Evolutionary conservation across 2,888 invertebrate species (phyloP).

Genomic region (Tachystola acroxantha): DNA sequence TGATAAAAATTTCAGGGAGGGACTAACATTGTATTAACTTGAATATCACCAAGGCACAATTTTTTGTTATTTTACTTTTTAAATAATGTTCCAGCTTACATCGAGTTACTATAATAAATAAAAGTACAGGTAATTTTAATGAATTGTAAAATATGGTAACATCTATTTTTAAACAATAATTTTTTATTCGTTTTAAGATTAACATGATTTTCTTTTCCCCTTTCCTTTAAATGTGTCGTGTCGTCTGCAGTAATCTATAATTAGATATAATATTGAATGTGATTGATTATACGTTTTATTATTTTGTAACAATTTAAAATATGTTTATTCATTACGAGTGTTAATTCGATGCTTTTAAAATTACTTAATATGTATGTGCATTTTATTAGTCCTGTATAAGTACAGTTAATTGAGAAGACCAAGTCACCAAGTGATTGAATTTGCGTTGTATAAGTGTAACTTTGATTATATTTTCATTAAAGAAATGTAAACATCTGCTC

Average conservation of each 20-base stretch:
- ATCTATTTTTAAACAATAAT: slow-evolving; percentile 62
- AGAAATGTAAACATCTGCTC: slow-evolving; percentile 62
- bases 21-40: too few relatives aligned
- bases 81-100: slow-evolving; percentile 44
- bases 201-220: slow-evolving; percentile 49
- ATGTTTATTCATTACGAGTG: too few relatives aligned
- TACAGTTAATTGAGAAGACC: slow-evolving; percentile 52
- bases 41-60: too few relatives aligned
- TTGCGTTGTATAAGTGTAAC: slow-evolving; percentile 55
- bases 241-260: too few relatives aligned
- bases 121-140: slow-evolving; percentile 70
- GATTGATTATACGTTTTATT: slow-evolving; percentile 20
- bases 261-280: too few relatives aligned
- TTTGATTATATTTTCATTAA: slow-evolving; percentile 61
- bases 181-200: slow-evolving; percentile 58
- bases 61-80: too few relatives aligned
- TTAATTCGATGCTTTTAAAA: slow-evolving; percentile 2
- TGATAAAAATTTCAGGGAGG: too few relatives aligned
- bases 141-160: slow-evolving; percentile 55
- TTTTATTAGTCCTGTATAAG: slow-evolving; percentile 55
- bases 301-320: too few relatives aligned
- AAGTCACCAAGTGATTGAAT: slow-evolving; percentile 72
- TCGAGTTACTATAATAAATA: slow-evolving; percentile 72
- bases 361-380: slow-evolving; percentile 35
- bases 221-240: too few relatives aligned